Percentiles rank a stretch among this genome's conserved stretches.
phyloP scores from a whole-genome alignment of 2,797 vertebrate genomes.

The Cyprinodon diabolis region DNA sequence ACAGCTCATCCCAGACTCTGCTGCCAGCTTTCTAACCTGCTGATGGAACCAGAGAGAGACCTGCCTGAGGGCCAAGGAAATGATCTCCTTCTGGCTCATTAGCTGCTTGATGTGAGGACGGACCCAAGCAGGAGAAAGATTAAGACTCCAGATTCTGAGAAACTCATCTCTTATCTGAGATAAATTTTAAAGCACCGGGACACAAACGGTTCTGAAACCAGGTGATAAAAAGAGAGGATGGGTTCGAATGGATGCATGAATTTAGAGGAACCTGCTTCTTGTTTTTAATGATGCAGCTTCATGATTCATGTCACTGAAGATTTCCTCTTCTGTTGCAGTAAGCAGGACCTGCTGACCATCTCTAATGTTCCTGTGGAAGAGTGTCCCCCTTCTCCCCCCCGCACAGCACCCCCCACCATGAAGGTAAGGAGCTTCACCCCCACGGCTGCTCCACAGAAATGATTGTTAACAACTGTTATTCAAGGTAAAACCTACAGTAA shows the following conservation, averaged over 20 bases:
- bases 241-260: not conserved
- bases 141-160: no score
- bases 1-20: not conserved
- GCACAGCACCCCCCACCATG: conserved; percentile 92
- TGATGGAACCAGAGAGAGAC: conserved; percentile 24
- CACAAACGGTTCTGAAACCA: not conserved
- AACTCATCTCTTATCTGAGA: no score
- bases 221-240: not conserved
- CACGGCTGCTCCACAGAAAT: not conserved
- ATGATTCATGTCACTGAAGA: not conserved
- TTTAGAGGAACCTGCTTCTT: not conserved
- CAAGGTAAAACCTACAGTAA: not conserved
- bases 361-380: conserved; percentile 84
- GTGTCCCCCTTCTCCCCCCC: conserved; percentile 90
- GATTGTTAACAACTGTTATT: not conserved
- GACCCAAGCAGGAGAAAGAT: conserved; percentile 1
- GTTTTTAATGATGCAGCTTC: not conserved
- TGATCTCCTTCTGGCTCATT: conserved; percentile 4
- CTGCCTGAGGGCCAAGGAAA: conserved; percentile 11
- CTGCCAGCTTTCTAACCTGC: conserved; percentile 4
- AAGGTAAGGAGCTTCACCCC: conserved; percentile 78
- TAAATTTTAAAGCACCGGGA: not conserved
- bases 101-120: conserved; percentile 15
- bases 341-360: conserved; percentile 92
- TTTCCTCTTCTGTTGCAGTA: conserved; percentile 79